Evolutionary conservation across 2,797 vertebrate species (phyloP), one percentile per base, ranked within the genome.

Genomic region (Picus viridis): DNA sequence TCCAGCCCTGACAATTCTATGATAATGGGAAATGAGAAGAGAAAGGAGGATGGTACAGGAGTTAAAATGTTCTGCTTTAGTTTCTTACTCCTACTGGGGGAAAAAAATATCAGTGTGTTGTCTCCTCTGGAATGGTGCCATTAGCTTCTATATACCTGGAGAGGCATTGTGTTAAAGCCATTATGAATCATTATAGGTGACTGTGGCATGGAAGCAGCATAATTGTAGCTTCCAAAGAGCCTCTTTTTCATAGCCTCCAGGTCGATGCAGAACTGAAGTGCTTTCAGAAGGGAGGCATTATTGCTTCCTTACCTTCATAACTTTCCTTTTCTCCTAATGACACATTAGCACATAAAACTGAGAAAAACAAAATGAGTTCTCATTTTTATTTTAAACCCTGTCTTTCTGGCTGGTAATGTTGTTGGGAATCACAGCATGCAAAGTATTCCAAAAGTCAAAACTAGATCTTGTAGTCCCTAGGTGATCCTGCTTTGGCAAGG

Each of bases 301-400:
- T 90, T 93, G 93, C 53, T 53, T 76, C 41, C 53, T 79, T 49
- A 32, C 47, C 51, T 73, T 73, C n/a, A 13, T 54, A 49, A 29
- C 27, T 72, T 73, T 30, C 27, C 16, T 71, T 59, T n/a, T 65
- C 70, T 80, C 63, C 61, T 67, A 59, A 74, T 69, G 61, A 36
- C 34, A 68, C 45, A 68, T 84, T 81, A 80, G 36, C 57, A 41
- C 67, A 58, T 87, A 61, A 88, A 97, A 81, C 16, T 51, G 80
- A 49, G 12, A 68, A 63, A 63, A 79, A 26, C 41, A 74, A 84
- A 75, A 76, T 78, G 7, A 10, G n/a, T 79, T 81, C 32, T 71
- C 8, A 8, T 36, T 93, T 94, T 81, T 81, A 26, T 69, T 83
- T 88, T 57, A 84, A 82, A 75, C 18, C 14, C 63, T 47, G 17